phyloP scores from a whole-genome alignment of 2,113 vertebrate genomes.

The Neogobius melanostomus region DNA sequence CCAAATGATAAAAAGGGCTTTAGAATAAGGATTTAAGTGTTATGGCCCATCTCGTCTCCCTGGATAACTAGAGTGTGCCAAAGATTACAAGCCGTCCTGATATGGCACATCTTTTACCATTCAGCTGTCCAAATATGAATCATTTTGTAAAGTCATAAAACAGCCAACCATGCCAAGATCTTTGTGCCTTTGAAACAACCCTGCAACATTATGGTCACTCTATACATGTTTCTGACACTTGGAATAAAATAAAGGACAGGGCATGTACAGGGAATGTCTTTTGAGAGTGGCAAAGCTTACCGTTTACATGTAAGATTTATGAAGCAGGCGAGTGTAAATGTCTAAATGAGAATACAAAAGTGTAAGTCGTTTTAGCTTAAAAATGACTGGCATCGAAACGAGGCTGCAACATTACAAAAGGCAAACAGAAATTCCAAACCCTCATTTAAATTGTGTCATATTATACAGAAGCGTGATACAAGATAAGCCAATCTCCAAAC shows the following conservation, averaged over 20 bases:
- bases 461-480: conserved; percentile 65
- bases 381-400: conserved; percentile 45
- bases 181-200: conserved; percentile 32
- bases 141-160: conserved; percentile 22
- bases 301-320: conserved; percentile 31
- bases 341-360: conserved; percentile 42
- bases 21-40: conserved; percentile 9
- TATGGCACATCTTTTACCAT: conserved; percentile 5
- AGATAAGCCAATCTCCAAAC: conserved; percentile 49
- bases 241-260: conserved; percentile 55
- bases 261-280: conserved; percentile 56
- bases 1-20: conserved; percentile 26
- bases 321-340: conserved; percentile 27
- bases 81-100: conserved; percentile 29
- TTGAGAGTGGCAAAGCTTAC: conserved; percentile 45
- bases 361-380: conserved; percentile 32
- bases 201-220: background rate
- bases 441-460: conserved; percentile 64
- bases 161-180: conserved; percentile 27
- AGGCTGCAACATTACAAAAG: conserved; percentile 53
- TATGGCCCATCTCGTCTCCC: conserved; percentile 10
- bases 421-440: conserved; percentile 45
- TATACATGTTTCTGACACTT: background rate
- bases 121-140: conserved; percentile 9
- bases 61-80: conserved; percentile 22